These are phyloP conservation scores for Lepidocyrtinus sp. DNA, from an alignment of 2,888 invertebrate genomes.

Conservation along the genomic window DNA sequence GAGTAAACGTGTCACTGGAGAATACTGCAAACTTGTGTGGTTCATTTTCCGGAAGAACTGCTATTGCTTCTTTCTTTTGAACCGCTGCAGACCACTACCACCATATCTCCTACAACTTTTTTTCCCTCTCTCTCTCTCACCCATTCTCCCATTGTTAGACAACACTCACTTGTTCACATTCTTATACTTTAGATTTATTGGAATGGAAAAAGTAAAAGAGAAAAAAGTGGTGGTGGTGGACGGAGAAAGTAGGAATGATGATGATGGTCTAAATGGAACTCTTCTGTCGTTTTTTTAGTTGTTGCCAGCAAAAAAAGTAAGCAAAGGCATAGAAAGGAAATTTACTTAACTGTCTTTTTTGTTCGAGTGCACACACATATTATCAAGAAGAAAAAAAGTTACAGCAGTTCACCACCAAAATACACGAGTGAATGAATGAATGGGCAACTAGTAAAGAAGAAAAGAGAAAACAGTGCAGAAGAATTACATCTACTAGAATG, in stretches of 20 bases:
- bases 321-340: not conserved
- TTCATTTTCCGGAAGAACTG: conserved; percentile 66
- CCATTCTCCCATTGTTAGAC: not conserved
- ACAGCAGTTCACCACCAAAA: not conserved
- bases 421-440: not conserved
- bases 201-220: conserved; percentile 40
- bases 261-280: conserved; percentile 54
- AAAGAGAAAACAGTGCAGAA: not conserved
- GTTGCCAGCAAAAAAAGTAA: not conserved
- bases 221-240: not conserved
- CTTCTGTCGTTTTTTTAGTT: conserved; percentile 27
- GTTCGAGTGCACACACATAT: not conserved
- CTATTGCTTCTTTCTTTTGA: conserved; percentile 33
- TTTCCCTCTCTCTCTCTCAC: not conserved
- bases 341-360: not conserved
- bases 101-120: not conserved
- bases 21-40: conserved; percentile 63
- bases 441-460: not conserved
- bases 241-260: conserved; percentile 54
- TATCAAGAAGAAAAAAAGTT: not conserved
- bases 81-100: not conserved
- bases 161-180: not conserved
- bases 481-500: no score
- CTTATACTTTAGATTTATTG: not conserved
- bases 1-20: conserved; percentile 66